Evolutionary conservation across 2,797 vertebrate genomes (phyloP), one percentile per base, ranked within the genome.

Genomic region (Rhinogobio ventralis): DNA sequence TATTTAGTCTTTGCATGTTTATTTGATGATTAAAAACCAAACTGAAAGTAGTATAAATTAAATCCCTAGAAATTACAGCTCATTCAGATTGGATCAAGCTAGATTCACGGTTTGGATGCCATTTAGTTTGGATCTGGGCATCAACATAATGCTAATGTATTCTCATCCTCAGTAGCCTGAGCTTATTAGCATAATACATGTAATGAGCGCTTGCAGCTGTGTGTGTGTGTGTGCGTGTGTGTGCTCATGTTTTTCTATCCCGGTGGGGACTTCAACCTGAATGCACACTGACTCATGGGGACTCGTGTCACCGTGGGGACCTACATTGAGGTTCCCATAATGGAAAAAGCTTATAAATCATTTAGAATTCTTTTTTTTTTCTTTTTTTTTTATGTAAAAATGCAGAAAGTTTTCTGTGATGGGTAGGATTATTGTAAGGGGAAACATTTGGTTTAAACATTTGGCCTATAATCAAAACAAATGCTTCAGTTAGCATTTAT

Each of bases 71-170:
- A 79, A 68, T 80, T 4, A 28, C 20, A 53, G 23, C 20, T 46
- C 23, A 36, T 80, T 80, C 30, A 25, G 46, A 53, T 53, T 39
- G 23, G 64, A 80, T 80, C 4, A 80, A 53, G 6, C 20, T 28
- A 51, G 51, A 45, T 30, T 62, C 5, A 42, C 4, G 23, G 64
- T 39, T 69, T 42, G 23, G 64, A 33, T 80, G 28, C 64, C 6
- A 36, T 69, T 80, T 80, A 69, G 33, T 11, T 39, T 15, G 1
- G 42, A 79, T 79, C 78, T 79, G 45, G 23, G 19, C 30, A 19
- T 67, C 28, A 67, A 51, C 77, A 67, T 39, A 36, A 68, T 80
- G 78, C 64, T 53, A 80, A 80, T 53, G 23, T 36, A 9, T 68
- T 68, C 33, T 68, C 23, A 68, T 51, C 19, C 42, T 33, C 42